These are phyloP conservation scores for Pyrrhosoma nymphula DNA, from an alignment of 2,888 invertebrate genomes.

Conservation along the genomic window DNA sequence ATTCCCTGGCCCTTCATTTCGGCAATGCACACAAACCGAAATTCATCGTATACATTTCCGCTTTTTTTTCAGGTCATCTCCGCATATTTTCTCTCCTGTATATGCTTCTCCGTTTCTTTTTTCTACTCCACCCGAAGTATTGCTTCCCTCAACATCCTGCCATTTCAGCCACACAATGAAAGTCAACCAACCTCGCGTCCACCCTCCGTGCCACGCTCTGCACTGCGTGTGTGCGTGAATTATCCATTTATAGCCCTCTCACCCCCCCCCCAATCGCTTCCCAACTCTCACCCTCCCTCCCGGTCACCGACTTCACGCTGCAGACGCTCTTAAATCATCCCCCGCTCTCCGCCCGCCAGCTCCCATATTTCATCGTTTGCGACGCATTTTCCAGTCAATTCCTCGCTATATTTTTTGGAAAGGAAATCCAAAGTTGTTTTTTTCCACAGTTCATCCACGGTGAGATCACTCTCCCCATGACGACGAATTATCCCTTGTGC, in stretches of 20 bases:
- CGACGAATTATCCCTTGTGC: not conserved
- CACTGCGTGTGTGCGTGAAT: not conserved
- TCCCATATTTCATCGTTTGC: constrained; percentile 23
- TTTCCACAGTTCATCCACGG: not conserved
- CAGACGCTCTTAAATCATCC: constrained; percentile 28
- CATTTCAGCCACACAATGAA: too few relatives aligned
- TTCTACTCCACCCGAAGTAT: too few relatives aligned
- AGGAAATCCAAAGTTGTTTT: not conserved
- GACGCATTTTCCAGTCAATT: not conserved
- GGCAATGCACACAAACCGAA: too few relatives aligned
- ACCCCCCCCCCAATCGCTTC: not conserved
- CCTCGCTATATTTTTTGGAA: not conserved
- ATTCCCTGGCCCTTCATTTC: too few relatives aligned
- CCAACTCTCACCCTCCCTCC: not conserved
- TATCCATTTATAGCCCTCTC: constrained; percentile 4
- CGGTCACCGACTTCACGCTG: not conserved
- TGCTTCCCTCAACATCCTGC: too few relatives aligned
- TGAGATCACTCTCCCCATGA: not conserved
- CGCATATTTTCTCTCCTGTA: too few relatives aligned
- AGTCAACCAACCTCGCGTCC: not conserved
- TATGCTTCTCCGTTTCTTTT: too few relatives aligned
- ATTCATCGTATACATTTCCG: too few relatives aligned
- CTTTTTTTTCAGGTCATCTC: too few relatives aligned
- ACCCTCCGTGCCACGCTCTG: not conserved
- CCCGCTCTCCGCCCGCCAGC: not conserved